Evolutionary conservation across 2,797 vertebrate genomes (phyloP), one percentile per base, ranked within the genome.

Genomic region (Spinus pinus): DNA sequence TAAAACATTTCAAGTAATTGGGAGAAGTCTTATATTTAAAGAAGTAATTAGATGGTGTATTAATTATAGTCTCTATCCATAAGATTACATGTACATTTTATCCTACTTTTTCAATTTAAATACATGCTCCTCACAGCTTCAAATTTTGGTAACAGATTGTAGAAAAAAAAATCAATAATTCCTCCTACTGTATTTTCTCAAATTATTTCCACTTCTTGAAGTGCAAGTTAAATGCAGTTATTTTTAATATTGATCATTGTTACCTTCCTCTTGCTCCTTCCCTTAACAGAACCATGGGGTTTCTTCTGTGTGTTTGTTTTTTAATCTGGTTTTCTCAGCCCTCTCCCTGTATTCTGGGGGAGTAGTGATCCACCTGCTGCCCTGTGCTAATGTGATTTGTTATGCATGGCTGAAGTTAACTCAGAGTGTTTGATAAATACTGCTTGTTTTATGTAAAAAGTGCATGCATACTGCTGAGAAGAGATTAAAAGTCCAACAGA

Each of bases 111-210:
- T 91, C 20, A 57, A 0, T 93, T 91, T 84, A 84, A 93, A 86
- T 54, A 30, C 8, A 30, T 2, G 4, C 9, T 58, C 46, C 30
- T 84, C 77, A 23, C 5, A 3, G n/a, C 56, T 90, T 75, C 67
- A 82, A 23, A 90, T 67, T 92, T 57, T 92, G 30, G 42, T 88
- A 67, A 47, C 24, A 74, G 50, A 19, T 33, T 67, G 47, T 72
- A 66, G 44, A 46, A 96, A 90, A 96, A 90, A 90, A 78, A 92
- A 82, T 64, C 15, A 44, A 60, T 20, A 12, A 10, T 82, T 79
- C 41, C 62, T 78, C 37, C 74, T 70, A 47, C 7, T 74, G 12
- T 27, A 77, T 39, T 74, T 93, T 84, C 44, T 93, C 23, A 62
- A 65, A 64, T 69, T 62, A 50, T 85, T 93, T 70, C 56, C 41